Percentiles rank a stretch among this genome's conserved stretches.
phyloP scores from a whole-genome alignment of 2,888 invertebrate species.

The Torymus tubicola region DNA sequence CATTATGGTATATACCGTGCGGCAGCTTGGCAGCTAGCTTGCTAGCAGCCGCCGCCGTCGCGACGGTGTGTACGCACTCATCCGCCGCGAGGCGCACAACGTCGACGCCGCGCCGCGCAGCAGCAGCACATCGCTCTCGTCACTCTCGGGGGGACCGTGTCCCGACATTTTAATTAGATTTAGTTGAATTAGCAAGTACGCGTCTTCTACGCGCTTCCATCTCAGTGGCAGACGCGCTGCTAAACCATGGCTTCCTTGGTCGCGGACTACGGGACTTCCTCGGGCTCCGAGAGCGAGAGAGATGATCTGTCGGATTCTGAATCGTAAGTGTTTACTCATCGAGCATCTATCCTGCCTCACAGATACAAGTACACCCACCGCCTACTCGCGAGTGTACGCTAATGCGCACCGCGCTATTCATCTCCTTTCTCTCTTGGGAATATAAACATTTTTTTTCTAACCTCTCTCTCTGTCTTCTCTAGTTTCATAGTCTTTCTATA shows the following conservation, averaged over 20 bases:
- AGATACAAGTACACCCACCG: no score
- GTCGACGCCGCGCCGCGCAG: not conserved
- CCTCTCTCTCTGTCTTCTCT: not conserved
- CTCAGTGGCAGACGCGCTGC: not conserved
- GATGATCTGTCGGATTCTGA: conserved; percentile 66
- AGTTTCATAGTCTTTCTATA: no score
- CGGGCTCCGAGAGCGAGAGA: conserved; percentile 78
- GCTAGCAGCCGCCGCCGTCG: no score
- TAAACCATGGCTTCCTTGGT: conserved; percentile 82
- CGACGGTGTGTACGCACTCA: not conserved
- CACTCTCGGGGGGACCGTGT: not conserved
- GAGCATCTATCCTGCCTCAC: no score
- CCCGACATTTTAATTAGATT: conserved; percentile 37
- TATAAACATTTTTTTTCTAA: not conserved
- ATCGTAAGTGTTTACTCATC: conserved; percentile 68
- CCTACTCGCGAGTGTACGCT: no score
- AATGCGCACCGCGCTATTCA: no score
- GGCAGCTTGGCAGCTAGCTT: not conserved
- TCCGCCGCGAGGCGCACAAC: conserved; percentile 41
- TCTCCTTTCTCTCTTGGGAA: no score
- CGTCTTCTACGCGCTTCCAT: no score
- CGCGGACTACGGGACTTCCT: conserved; percentile 82
- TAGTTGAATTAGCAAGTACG: conserved; percentile 7
- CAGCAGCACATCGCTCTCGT: not conserved
- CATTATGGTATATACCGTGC: not conserved